These are phyloP conservation scores for Lysandra bellargus DNA, from an alignment of 2,888 invertebrate species.

Conservation along the genomic window DNA sequence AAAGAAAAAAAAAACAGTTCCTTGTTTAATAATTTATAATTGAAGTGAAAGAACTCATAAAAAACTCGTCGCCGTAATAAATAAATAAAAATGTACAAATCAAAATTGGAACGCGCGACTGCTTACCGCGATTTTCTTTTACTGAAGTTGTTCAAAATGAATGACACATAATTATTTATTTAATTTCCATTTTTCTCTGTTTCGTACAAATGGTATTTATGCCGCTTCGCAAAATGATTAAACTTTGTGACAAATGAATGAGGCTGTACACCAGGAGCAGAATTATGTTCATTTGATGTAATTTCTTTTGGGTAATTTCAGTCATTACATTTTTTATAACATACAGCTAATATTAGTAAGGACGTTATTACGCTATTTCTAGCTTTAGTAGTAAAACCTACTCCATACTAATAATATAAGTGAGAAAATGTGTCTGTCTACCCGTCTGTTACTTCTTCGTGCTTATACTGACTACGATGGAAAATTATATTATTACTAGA, in stretches of 20 bases:
- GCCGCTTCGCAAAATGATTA: slow-evolving; percentile 9
- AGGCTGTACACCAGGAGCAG: neutral
- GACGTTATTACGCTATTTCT: no score
- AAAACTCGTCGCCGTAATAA: neutral
- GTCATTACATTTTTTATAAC: no score
- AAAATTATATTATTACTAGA: no score
- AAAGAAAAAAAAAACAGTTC: no score
- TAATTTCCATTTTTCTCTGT: slow-evolving; percentile 13
- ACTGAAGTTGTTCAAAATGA: slow-evolving; percentile 11
- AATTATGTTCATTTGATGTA: neutral
- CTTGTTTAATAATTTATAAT: neutral
- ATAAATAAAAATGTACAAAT: neutral
- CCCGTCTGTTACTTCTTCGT: no score
- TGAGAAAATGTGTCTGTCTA: no score
- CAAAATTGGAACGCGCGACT: slow-evolving; percentile 5
- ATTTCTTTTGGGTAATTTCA: neutral
- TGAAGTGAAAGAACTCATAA: neutral
- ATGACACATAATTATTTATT: slow-evolving; percentile 27
- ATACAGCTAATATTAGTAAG: no score
- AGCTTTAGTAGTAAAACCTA: no score
- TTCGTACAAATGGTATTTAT: slow-evolving; percentile 12
- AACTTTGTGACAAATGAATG: slow-evolving; percentile 15
- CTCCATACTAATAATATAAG: no score
- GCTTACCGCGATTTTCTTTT: slow-evolving; percentile 13
- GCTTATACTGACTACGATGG: no score